Evolutionary conservation across 30 jellyfish, hydroid and myxozoan species (phyloP), one percentile per base, ranked within the genome.

Genomic region (Aurelia coerulea): DNA sequence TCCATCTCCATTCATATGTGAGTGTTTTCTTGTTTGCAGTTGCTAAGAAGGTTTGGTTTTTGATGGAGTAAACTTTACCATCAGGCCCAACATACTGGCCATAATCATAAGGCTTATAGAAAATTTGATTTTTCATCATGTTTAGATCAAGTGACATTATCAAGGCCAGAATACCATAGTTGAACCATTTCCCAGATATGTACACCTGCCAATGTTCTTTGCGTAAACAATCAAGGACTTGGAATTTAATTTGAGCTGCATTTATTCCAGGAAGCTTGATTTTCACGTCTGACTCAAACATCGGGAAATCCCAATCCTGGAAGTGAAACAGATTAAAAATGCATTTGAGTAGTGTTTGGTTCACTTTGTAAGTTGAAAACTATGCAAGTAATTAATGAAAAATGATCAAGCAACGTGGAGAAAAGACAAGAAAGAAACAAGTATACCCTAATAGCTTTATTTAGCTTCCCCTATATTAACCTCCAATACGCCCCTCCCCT

Each of bases 251-350:
- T 78, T 92, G 84, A 16, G 97, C 98, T 1, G 98, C 88, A 80
- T 92, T 92, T n/a, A 92, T 59, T 23, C 98, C 98, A 18, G 98
- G 98, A 2, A 92, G 96, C 35, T 92, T 92, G 69, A 92, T 78
- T 52, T 92, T 97, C 49, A 92, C 56, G 73, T 92, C 81, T 16
- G 93, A 33, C 34, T 75, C 87, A 33, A 92, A 92, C 81, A 81
- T n/a, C 29, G 98, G 98, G 69, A 92, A 92, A 79, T 92, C 98
- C 98, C 98, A 92, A 62, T 92, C 98, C 98, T 90, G 23, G 14
- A 53, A 79, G 23, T 5, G 54, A 62, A 35, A 62, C 6, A 46
- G 56, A 46, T 46, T 7, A 46, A 46, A 46, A 7, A 9, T 46
- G 56, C 14, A 46, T 46, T 2, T 46, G 14, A 46, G 56, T 1